These are phyloP conservation scores for Rhinichthys klamathensis DNA, from an alignment of 2,113 vertebrate genomes.

Conservation along the genomic window DNA sequence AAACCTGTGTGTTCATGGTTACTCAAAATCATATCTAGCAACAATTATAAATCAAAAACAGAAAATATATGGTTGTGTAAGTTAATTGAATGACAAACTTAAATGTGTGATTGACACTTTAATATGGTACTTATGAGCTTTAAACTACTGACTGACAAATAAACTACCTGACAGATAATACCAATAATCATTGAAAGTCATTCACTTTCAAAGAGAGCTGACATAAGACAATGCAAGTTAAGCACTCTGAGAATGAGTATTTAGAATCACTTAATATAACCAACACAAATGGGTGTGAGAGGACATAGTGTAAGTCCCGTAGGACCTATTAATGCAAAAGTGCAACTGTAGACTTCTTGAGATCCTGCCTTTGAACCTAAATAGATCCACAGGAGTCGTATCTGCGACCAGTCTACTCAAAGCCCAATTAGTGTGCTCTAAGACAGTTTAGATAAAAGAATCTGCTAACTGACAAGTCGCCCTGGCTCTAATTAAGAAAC, in stretches of 20 bases:
- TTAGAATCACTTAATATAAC: not conserved
- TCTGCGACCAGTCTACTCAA: not conserved
- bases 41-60: not conserved
- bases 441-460: constrained; percentile 25
- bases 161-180: not conserved
- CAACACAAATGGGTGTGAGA: not conserved
- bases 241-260: not conserved
- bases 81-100: not conserved
- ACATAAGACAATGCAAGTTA: not conserved
- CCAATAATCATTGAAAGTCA: no score
- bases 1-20: not conserved
- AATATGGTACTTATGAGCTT: not conserved
- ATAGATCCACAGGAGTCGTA: not conserved
- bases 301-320: not conserved
- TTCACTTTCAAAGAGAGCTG: no score
- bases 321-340: not conserved
- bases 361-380: not conserved
- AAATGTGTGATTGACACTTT: not conserved
- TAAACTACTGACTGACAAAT: no score
- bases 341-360: not conserved
- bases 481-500: not conserved
- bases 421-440: not conserved
- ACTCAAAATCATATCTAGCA: not conserved
- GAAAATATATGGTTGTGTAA: no score
- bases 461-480: constrained; percentile 2